A percentile compares a stretch with the other conserved stretches of the same genome.
Evolutionary conservation across 2,797 vertebrate genomes (phyloP).

Genomic region (Brachymystax lenok): DNA sequence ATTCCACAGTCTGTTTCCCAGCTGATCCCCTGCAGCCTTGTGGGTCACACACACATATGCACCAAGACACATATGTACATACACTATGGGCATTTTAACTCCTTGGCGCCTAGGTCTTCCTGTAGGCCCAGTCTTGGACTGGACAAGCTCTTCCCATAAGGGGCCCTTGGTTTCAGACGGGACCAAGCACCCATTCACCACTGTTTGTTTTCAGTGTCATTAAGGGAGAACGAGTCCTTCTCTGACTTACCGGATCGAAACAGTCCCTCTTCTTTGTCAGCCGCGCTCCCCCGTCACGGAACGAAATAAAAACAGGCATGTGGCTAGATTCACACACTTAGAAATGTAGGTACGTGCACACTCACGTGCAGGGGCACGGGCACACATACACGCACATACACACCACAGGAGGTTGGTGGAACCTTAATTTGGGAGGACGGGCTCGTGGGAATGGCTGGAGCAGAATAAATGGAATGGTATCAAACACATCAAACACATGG

Average conservation of each 20-base stretch:
- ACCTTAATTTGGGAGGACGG: no score
- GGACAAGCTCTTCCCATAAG: constrained; percentile 75
- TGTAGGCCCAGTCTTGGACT: constrained; percentile 51
- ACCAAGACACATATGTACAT: constrained; percentile 14
- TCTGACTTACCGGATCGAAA: constrained; percentile 69
- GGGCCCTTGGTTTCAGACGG: constrained; percentile 67
- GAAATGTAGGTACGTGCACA: constrained; percentile 45
- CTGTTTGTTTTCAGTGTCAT: constrained; percentile 82
- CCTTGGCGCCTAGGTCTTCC: constrained; percentile 77
- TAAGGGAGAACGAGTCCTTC: constrained; percentile 74
- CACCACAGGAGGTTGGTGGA: no score
- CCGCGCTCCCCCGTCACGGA: constrained; percentile 63
- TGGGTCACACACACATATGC: not conserved
- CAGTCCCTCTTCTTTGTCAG: constrained; percentile 71
- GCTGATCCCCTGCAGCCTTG: not conserved
- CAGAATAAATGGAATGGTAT: no score
- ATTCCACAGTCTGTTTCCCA: constrained; percentile 8
- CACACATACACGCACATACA: not conserved
- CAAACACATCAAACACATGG: no score
- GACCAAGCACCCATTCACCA: constrained; percentile 79
- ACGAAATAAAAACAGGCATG: constrained; percentile 66
- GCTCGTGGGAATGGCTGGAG: no score
- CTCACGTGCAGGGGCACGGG: not conserved
- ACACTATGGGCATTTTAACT: constrained; percentile 70
- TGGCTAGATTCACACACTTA: constrained; percentile 64